These are phyloP conservation scores for Mythimna lalbum DNA, from an alignment of 2,888 invertebrate genomes.

Conservation along the genomic window DNA sequence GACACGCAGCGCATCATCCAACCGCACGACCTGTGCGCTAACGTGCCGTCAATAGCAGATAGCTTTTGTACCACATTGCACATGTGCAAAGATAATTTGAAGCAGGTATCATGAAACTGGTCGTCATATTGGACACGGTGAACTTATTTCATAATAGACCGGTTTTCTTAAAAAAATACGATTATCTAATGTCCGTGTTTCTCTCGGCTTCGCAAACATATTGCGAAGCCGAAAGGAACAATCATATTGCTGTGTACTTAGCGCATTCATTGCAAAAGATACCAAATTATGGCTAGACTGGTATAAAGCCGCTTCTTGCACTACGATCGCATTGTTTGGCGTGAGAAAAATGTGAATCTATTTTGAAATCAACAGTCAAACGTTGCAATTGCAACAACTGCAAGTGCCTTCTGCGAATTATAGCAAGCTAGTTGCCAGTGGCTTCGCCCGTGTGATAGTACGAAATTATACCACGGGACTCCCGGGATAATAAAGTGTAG, in stretches of 20 bases:
- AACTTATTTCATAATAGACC: slow-evolving; percentile 52
- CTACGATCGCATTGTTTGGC: neutral
- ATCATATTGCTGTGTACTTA: too few species aligned
- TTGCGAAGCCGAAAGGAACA: too few species aligned
- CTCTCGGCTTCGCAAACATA: slow-evolving; percentile 49
- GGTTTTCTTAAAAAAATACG: slow-evolving; percentile 48
- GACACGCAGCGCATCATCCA: too few species aligned
- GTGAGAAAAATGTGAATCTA: slow-evolving; percentile 12
- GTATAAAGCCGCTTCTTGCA: neutral
- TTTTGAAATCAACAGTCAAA: neutral
- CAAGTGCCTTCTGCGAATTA: neutral
- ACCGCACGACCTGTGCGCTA: too few species aligned
- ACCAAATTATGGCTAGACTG: neutral
- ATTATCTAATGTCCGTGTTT: slow-evolving; percentile 70
- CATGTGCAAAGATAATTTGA: neutral
- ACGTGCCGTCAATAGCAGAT: too few species aligned
- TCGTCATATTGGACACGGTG: slow-evolving; percentile 25
- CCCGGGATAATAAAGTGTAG: too few species aligned
- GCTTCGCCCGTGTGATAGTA: too few species aligned
- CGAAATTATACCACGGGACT: too few species aligned
- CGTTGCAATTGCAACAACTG: neutral
- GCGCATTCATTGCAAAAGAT: slow-evolving; percentile 27
- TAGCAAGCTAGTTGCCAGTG: too few species aligned
- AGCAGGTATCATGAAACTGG: slow-evolving; percentile 42
- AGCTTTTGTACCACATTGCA: neutral